These are phyloP conservation scores for Drosophila truncata DNA, from an alignment of 1,140 invertebrate genomes.

Conservation along the genomic window DNA sequence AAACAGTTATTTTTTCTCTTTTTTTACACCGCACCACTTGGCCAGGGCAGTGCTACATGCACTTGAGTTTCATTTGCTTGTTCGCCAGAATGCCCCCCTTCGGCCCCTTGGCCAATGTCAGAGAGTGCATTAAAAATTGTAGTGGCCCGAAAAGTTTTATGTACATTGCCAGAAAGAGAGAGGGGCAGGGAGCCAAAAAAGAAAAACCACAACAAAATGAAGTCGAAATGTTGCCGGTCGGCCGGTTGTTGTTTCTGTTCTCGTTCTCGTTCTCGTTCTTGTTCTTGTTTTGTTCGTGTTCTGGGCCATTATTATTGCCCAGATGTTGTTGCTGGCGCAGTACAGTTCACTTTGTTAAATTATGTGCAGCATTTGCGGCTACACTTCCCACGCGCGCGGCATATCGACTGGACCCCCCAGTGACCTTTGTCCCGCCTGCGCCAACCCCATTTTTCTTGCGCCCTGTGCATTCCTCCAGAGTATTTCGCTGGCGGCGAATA, in stretches of 20 bases:
- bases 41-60: constrained; percentile 74
- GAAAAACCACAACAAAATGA: constrained; percentile 78
- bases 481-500: constrained; percentile 20
- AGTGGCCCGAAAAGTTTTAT: constrained; percentile 72
- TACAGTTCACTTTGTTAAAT: constrained; percentile 74
- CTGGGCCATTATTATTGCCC: constrained; percentile 53
- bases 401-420: constrained; percentile 26
- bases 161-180: constrained; percentile 64
- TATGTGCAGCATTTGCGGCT: constrained; percentile 70
- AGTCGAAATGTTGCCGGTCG: constrained; percentile 64
- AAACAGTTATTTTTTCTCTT: constrained; percentile 14
- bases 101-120: constrained; percentile 57
- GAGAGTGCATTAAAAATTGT: constrained; percentile 81
- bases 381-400: constrained; percentile 28
- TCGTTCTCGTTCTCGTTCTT: constrained; percentile 18
- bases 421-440: constrained; percentile 25
- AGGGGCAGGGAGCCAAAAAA: constrained; percentile 45
- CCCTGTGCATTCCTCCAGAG: constrained; percentile 6
- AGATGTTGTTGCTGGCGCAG: constrained; percentile 32
- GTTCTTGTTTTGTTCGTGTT: constrained; percentile 38
- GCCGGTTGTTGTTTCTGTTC: constrained; percentile 41
- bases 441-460: neutral
- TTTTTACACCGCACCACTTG: constrained; percentile 64
- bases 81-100: constrained; percentile 51
- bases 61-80: constrained; percentile 83